Conservation (phyloP, 2,888 invertebrate species). For the Leucophenga montana region DNA sequence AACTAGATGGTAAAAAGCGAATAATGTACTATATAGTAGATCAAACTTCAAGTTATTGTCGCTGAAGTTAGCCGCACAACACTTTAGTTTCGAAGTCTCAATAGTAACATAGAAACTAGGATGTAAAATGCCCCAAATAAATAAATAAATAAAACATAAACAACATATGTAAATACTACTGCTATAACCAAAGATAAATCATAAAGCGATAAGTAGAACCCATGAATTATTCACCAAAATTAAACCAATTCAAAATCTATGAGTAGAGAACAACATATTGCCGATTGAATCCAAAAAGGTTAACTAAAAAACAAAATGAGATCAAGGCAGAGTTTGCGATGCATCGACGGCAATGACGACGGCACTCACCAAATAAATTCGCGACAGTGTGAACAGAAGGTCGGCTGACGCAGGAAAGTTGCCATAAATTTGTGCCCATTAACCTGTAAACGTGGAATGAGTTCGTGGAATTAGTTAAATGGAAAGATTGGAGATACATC, state of each 20-base stretch:
- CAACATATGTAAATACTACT: constrained; percentile 27
- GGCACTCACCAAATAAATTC: constrained; percentile 95
- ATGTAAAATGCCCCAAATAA: not conserved
- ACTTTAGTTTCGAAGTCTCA: not conserved
- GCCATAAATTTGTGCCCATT: constrained; percentile 99
- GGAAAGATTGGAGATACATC: not conserved
- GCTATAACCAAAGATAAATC: constrained; percentile 22
- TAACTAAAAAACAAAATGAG: constrained; percentile 10
- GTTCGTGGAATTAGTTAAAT: not conserved
- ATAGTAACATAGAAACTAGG: not conserved
- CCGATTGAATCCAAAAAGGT: not conserved
- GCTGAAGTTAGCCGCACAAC: constrained; percentile 2
- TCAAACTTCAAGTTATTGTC: constrained; percentile 2
- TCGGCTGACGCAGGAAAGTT: constrained; percentile 97
- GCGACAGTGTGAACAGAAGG: constrained; percentile 99
- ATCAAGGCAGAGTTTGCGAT: constrained; percentile 19
- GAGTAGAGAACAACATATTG: constrained; percentile 2
- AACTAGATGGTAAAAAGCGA: not conserved
- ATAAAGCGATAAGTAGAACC: constrained; percentile 13
- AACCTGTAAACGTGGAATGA: constrained; percentile 70
- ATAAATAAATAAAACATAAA: constrained; percentile 9
- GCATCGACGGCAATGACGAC: not conserved
- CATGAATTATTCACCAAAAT: constrained; percentile 25
- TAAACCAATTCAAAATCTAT: constrained; percentile 13
- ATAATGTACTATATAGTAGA: too few species aligned